Conservation (phyloP, 2,797 vertebrate species). For the Karalla daura region DNA sequence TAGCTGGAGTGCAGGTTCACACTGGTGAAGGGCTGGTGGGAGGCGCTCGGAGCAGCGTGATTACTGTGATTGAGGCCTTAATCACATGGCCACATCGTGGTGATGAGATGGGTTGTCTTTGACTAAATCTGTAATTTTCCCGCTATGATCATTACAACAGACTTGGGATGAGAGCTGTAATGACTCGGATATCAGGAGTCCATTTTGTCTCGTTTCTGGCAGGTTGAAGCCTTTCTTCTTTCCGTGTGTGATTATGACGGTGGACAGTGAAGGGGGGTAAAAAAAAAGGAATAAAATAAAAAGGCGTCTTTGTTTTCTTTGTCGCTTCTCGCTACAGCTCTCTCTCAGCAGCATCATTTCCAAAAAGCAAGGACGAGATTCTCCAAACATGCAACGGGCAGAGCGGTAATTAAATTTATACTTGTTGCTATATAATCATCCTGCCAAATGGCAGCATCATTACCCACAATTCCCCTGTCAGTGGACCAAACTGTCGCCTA, state of each 20-base stretch:
- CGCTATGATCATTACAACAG: conserved; percentile 1
- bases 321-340: no score
- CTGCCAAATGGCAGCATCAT: conserved; percentile 56
- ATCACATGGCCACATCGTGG: conserved; percentile 14
- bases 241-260: neutral
- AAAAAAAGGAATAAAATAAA: neutral
- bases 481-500: conserved; percentile 40
- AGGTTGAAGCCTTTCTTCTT: neutral
- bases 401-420: conserved; percentile 50
- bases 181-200: conserved; percentile 2
- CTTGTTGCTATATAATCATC: conserved; percentile 44
- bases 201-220: neutral
- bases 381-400: conserved; percentile 36
- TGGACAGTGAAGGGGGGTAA: neutral
- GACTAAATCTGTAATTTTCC: conserved; percentile 19
- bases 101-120: conserved; percentile 11
- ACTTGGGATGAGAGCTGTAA: conserved; percentile 1
- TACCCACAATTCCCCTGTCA: conserved; percentile 49
- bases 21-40: neutral
- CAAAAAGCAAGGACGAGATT: conserved; percentile 7
- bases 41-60: neutral
- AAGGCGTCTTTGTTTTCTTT: neutral
- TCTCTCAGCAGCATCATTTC: neutral
- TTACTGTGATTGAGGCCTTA: conserved; percentile 20
- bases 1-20: neutral